phyloP scores from a whole-genome alignment of 1,140 invertebrate genomes.

The Bicyclus anynana region DNA sequence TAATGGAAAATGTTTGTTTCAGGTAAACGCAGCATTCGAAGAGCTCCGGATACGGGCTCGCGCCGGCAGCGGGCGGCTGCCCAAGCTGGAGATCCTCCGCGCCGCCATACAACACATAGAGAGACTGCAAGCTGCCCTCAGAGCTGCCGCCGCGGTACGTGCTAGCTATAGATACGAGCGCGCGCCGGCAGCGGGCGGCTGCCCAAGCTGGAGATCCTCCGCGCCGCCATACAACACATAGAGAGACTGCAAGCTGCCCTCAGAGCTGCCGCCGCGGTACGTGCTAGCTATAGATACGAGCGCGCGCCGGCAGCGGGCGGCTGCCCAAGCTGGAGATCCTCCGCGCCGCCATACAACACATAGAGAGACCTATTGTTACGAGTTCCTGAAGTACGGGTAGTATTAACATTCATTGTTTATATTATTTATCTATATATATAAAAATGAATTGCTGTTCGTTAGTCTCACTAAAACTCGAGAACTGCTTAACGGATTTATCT shows the following conservation, averaged over 20 bases:
- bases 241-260: constrained; percentile 94
- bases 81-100: constrained; percentile 97
- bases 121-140: constrained; percentile 91
- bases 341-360: constrained; percentile 98
- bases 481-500: too few relatives aligned
- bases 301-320: constrained; percentile 95
- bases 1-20: neutral
- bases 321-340: constrained; percentile 98
- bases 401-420: too few relatives aligned
- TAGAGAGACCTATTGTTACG: constrained; percentile 93
- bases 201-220: constrained; percentile 97
- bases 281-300: constrained; percentile 78
- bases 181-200: constrained; percentile 96
- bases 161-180: constrained; percentile 80
- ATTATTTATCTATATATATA: too few relatives aligned
- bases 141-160: constrained; percentile 71
- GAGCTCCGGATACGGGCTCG: constrained; percentile 94
- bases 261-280: constrained; percentile 74
- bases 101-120: constrained; percentile 99
- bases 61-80: constrained; percentile 95
- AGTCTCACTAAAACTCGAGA: too few relatives aligned
- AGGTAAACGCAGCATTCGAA: constrained; percentile 99
- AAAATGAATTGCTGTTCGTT: too few relatives aligned
- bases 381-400: too few relatives aligned
- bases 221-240: constrained; percentile 98